Evolutionary conservation across 2,797 vertebrate genomes (phyloP), one percentile per base, ranked within the genome.

Genomic region (Phoxinus dragarum): DNA sequence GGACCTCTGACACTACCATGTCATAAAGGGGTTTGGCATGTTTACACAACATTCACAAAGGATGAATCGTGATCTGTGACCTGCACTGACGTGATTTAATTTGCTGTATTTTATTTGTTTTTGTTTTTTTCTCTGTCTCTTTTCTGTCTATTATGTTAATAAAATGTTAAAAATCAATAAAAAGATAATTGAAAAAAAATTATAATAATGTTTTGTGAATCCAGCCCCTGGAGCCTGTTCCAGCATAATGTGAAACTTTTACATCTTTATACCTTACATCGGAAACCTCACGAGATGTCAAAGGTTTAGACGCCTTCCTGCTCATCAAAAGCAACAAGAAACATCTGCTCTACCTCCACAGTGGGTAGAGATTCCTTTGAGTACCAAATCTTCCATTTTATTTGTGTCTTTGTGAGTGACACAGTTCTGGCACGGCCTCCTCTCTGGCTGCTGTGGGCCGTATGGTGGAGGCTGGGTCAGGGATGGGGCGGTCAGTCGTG

Each of bases 401-500:
- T 88, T 78, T 86, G 42, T 27, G 69, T 78, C 77, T 81, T 64
- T 47, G 42, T 77, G 82, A 88, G 79, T 86, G 86, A 89, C 80
- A 52, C 86, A 40, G 31, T 86, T 75, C 64, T 89, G 90, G 88
- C 90, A 88, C 34, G 7, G 71, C 31, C 52, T 87, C 44, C 38
- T 54, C 66, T 86, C 80, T 69, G 77, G 84, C 84, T 87, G 77
- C 84, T 84, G 68, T 71, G 71, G 75, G 84, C 80, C 82, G 34
- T 40, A 72, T 85, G 79, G 79, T 88, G 38, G 79, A 84, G 82
- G 84, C 84, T 68, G 85, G 84, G 88, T 90, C 88, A 88, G 84
- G 78, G 87, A 89, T 87, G 84, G 90, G 87, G 86, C 87, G 86
- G 90, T 88, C 84, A 86, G 82, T 88, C 80, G 75, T 90, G 88